Evolutionary conservation across 1,140 invertebrate genomes (phyloP).

Genomic region (Drosophila persimilis): DNA sequence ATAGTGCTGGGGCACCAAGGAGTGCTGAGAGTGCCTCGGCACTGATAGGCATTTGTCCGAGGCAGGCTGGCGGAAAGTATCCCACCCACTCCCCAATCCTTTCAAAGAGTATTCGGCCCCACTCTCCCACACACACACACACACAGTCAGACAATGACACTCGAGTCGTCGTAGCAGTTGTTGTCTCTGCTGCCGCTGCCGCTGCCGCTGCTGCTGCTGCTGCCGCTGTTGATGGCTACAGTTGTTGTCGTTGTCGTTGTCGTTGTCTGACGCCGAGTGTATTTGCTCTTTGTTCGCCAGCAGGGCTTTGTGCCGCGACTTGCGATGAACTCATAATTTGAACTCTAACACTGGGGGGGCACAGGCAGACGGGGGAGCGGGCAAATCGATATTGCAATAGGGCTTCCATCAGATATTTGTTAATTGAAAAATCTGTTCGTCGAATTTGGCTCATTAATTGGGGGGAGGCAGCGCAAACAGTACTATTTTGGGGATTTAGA

Average conservation of each 20-base stretch:
- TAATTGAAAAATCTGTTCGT: constrained; percentile 12
- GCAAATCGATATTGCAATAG: constrained; percentile 36
- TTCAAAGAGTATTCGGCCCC: background rate
- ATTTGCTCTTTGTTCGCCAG: constrained; percentile 70
- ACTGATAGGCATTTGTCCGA: constrained; percentile 36
- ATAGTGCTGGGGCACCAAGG: background rate
- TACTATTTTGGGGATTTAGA: background rate
- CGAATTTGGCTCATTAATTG: constrained; percentile 8
- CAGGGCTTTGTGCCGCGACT: constrained; percentile 60
- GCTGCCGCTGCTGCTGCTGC: constrained; percentile 1
- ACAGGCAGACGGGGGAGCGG: background rate
- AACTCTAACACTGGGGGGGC: constrained; percentile 60
- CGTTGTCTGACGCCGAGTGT: constrained; percentile 70
- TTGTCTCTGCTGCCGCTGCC: constrained; percentile 19
- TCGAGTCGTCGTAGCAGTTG: constrained; percentile 25
- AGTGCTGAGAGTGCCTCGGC: constrained; percentile 22
- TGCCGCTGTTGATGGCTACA: background rate
- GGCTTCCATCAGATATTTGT: constrained; percentile 29
- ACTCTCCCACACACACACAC: constrained; percentile 7
- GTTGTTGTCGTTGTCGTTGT: constrained; percentile 11
- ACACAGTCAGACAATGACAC: constrained; percentile 48
- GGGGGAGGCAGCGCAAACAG: background rate
- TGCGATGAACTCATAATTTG: constrained; percentile 77
- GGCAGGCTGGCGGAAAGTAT: constrained; percentile 25
- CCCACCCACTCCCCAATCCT: background rate